Percentiles rank a stretch among this genome's conserved stretches.
Conservation (phyloP, 35 echinoderm and acorn worm species). For the Ophioderma brevispina region DNA sequence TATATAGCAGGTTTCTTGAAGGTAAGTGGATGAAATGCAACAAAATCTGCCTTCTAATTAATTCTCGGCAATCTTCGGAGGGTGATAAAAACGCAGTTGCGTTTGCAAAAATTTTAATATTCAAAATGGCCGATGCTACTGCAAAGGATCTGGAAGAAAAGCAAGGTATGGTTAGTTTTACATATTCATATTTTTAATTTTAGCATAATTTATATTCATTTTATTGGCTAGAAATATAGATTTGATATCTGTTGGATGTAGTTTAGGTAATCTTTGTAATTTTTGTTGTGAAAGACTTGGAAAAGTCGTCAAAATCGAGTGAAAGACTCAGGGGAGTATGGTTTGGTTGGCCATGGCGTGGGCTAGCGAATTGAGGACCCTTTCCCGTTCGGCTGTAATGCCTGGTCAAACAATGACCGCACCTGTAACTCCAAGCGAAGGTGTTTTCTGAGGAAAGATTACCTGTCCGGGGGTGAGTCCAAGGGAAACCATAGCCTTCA, state of each 20-base stretch:
- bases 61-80: conserved; percentile 3
- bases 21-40: neutral
- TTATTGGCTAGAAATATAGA: conserved; percentile 11
- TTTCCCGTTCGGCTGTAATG: too few species aligned
- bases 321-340: neutral
- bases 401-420: too few species aligned
- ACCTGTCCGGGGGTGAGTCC: too few species aligned
- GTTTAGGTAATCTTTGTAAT: neutral
- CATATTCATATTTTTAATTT: conserved; percentile 16
- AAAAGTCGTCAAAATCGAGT: neutral
- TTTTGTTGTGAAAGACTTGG: neutral
- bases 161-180: conserved; percentile 1
- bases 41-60: neutral
- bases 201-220: conserved; percentile 15
- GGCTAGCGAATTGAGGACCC: neutral
- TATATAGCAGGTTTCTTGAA: neutral
- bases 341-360: neutral
- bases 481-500: too few species aligned
- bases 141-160: conserved; percentile 1
- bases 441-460: too few species aligned
- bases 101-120: conserved; percentile 15
- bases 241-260: neutral
- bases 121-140: neutral
- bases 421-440: too few species aligned
- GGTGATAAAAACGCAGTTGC: neutral